Conservation (phyloP, 2,888 invertebrate genomes). For the Drosophila imparisetae region DNA sequence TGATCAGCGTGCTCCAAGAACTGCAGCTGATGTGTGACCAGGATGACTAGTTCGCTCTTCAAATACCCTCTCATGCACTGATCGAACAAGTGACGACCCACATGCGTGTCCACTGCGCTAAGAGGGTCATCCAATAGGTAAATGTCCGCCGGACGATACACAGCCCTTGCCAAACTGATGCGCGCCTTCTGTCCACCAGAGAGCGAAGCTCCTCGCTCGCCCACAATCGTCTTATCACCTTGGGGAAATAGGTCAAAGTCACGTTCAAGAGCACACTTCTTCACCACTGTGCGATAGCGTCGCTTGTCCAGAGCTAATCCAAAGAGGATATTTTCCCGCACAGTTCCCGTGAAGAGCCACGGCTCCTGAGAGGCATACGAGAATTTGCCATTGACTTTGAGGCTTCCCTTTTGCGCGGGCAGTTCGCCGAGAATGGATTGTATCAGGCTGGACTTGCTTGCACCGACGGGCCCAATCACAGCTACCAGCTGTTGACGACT, state of each 20-base stretch:
- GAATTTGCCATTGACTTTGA: conserved; percentile 87
- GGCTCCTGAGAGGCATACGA: conserved; percentile 93
- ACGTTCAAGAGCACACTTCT: conserved; percentile 85
- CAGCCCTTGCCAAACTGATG: conserved; percentile 93
- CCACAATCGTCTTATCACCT: conserved; percentile 88
- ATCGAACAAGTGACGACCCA: conserved; percentile 95
- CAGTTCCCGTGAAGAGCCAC: conserved; percentile 91
- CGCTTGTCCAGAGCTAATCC: conserved; percentile 86
- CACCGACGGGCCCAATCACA: conserved; percentile 89
- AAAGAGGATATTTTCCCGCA: conserved; percentile 87
- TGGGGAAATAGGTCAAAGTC: conserved; percentile 87
- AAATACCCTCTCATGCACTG: conserved; percentile 85
- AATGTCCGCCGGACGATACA: conserved; percentile 93
- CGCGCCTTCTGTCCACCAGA: conserved; percentile 95
- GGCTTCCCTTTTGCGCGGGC: conserved; percentile 85
- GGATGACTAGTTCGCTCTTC: conserved; percentile 88
- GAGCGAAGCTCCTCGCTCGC: conserved; percentile 92
- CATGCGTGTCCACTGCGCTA: conserved; percentile 95
- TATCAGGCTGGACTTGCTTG: conserved; percentile 87
- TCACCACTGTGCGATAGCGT: conserved; percentile 86
- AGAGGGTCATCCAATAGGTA: conserved; percentile 96
- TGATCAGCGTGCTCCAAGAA: conserved; percentile 89
- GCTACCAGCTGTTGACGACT: conserved; percentile 88
- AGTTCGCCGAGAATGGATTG: conserved; percentile 86
- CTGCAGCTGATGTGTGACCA: conserved; percentile 94